Base-by-base conservation (phyloP, 2,888 invertebrate genomes). In the Pyrrhia umbra region DNA sequence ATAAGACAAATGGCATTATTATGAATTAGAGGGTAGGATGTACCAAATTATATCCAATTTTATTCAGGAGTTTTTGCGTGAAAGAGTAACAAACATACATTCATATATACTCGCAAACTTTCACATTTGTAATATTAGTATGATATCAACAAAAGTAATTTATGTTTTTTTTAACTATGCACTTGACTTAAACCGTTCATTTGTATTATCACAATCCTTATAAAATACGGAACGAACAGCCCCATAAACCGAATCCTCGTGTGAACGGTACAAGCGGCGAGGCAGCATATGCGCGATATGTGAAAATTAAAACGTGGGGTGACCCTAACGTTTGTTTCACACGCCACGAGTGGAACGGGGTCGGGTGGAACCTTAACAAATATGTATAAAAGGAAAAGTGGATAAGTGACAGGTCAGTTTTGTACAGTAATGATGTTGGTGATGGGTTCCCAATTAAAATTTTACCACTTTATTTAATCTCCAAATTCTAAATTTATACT, bases 271-370 rank as follows among this genome's bases (percentile, higher is more conserved):
- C 77, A 82, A 81, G 77, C 77, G 79, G 77, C 75, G 79, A 77
- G 72, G 66, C 77, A 84, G 82, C 91, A 92, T 90, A 85, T 91
- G 90, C 85, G 74, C 84, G 88, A 88, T 90, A 90, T 82, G 88
- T 87, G 87, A 84, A 88, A 91, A 92, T 89, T 91, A 90, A 92
- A 91, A 87, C 81, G 68, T 69, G 82, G 85, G 86, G 81, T 60
- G 60, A 70, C 69, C 60, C 20, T 80, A 82, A 82, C 68, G 80
- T 59, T 18, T 56, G 63, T 64, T 75, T 75, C 80, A 66, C 82
- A 82, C 80, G 82, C 83, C 34, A 83, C 43, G 37, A 57, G 68
- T 49, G 57, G 64, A 74, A 60, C 52, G 63, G 64, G 77, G 74
- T 72, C 75, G 77, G 64, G 51, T 63, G 52, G 46, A 27, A 62